These are phyloP conservation scores for Tipula confusa DNA, from an alignment of 2,888 invertebrate genomes.

Conservation along the genomic window DNA sequence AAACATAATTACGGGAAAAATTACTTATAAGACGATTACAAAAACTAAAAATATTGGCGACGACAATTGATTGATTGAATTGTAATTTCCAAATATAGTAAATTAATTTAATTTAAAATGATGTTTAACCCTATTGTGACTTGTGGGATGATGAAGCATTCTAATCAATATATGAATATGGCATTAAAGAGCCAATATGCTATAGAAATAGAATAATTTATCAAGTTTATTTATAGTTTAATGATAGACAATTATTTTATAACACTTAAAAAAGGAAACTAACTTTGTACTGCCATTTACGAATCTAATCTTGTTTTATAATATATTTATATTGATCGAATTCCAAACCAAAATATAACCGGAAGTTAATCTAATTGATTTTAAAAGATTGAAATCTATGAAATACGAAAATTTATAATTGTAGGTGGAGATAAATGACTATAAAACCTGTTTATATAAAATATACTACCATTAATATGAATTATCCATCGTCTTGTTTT, in stretches of 20 bases:
- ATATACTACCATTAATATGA: too few species aligned
- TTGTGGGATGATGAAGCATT: neutral
- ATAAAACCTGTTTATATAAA: too few species aligned
- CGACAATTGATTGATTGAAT: neutral
- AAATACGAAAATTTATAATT: neutral
- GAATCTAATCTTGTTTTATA: neutral
- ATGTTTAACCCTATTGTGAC: neutral
- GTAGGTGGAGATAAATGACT: too few species aligned
- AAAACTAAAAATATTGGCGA: neutral
- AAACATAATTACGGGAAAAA: neutral
- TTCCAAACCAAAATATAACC: neutral
- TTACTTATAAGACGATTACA: neutral
- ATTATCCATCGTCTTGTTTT: too few species aligned
- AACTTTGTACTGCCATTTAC: neutral
- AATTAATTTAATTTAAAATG: neutral
- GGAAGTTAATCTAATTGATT: neutral
- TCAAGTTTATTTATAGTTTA: too few species aligned
- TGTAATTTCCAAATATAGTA: neutral
- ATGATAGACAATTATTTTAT: too few species aligned
- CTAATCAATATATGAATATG: neutral
- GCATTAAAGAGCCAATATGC: neutral
- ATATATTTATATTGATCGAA: neutral
- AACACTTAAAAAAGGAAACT: neutral
- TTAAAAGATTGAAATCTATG: neutral
- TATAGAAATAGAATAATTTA: neutral